A percentile compares a stretch with the other conserved stretches of the same genome.
Conservation (phyloP, 2,888 invertebrate species). For the Drosophila tripunctata region DNA sequence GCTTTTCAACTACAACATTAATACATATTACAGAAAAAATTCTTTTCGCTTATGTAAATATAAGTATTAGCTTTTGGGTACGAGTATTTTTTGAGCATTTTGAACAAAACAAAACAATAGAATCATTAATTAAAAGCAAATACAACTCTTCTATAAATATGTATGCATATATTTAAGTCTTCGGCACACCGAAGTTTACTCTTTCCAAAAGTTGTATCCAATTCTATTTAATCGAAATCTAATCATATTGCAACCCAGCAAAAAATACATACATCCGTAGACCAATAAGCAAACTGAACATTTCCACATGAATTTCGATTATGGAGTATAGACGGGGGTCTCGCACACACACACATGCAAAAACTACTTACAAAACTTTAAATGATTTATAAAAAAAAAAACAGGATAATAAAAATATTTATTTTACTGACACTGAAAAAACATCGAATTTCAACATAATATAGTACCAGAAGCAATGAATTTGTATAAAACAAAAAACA, state of each 20-base stretch:
- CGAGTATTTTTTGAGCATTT: conserved; percentile 4
- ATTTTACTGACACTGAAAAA: too few species aligned
- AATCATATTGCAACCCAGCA: neutral
- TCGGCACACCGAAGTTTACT: conserved; percentile 45
- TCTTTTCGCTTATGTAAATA: conserved; percentile 5
- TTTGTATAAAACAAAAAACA: too few species aligned
- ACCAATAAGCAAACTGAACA: too few species aligned
- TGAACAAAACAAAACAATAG: neutral
- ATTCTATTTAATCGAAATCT: neutral
- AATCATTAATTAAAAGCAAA: conserved; percentile 23
- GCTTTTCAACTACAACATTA: conserved; percentile 56
- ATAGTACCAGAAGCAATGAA: too few species aligned
- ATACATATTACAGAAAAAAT: conserved; percentile 38
- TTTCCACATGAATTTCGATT: too few species aligned
- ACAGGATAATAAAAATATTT: too few species aligned
- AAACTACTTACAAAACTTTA: too few species aligned
- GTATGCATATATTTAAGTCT: conserved; percentile 31
- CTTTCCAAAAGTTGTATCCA: conserved; percentile 57
- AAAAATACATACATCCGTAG: too few species aligned
- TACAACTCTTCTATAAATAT: conserved; percentile 40
- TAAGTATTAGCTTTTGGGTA: conserved; percentile 8
- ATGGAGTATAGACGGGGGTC: too few species aligned
- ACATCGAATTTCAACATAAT: too few species aligned
- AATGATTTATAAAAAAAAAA: too few species aligned
- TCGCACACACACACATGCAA: too few species aligned